Evolutionary conservation across 2,113 vertebrate species (phyloP), one percentile per base, ranked within the genome.

Genomic region (Varanus komodoensis): DNA sequence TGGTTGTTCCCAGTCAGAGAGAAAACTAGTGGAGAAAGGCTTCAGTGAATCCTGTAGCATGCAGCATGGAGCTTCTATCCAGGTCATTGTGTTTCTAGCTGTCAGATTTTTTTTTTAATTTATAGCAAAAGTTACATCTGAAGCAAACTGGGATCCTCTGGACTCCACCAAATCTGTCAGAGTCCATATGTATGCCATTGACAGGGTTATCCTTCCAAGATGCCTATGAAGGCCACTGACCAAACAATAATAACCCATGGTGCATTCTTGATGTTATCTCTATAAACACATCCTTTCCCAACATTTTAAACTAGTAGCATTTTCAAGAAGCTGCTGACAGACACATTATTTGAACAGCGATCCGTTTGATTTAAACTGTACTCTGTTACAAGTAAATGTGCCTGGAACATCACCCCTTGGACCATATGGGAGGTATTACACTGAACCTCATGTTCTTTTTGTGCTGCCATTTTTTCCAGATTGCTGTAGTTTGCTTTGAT

Each of bases 211-310:
- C 75, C n/a, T 38, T 44, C 61, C 4, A 11, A 48, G 50, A 0
- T 81, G 44, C 23, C 84, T 87, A 1, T 82, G 44, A 85, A 94
- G 0, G 0, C 54, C 90, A 61, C 19, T 88, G n/a, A 87, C 74
- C 80, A 52, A 90, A 90, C 83, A 92, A 73, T 54, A 68, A 90
- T 52, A 78, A 64, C 17, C 82, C 88, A 78, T 32, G 79, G 85
- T 88, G 77, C 50, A n/a, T 54, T 74, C 84, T 74, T 74, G 11
- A 48, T 50, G 21, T 73, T 75, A n/a, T 23, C 71, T 38, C 71
- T 86, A 6, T 34, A 75, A 74, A 57, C 73, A 52, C 32, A 38
- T 74, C 25, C 64, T 74, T 86, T n/a, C 71, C 48, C 84, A 75
- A 29, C 23, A 48, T 80, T 64, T n/a, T 23, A 17, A 3, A 14